A percentile compares a stretch with the other conserved stretches of the same genome.
Evolutionary conservation across 2,797 vertebrate species (phyloP).

Genomic region (Sparidentex hasta): DNA sequence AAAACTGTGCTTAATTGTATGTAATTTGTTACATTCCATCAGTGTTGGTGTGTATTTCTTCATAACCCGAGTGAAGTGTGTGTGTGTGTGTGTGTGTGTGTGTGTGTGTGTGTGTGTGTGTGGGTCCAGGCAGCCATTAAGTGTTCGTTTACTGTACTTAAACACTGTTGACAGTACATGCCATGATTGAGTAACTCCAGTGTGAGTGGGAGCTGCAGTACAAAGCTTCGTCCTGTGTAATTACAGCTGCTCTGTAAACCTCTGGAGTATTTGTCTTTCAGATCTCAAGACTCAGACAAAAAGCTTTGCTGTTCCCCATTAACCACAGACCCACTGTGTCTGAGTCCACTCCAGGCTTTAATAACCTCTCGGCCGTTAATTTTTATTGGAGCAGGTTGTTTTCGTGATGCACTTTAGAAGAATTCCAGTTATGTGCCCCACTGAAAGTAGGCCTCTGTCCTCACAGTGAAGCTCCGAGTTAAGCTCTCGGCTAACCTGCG

Average conservation of each 20-base stretch:
- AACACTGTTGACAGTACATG: slow-evolving; percentile 39
- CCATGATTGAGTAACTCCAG: slow-evolving; percentile 9
- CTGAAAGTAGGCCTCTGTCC: not conserved
- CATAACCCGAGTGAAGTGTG: not conserved
- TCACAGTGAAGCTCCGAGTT: not conserved
- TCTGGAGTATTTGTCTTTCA: slow-evolving; percentile 53
- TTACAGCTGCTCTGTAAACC: slow-evolving; percentile 49
- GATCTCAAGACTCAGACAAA: slow-evolving; percentile 30
- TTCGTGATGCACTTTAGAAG: not conserved
- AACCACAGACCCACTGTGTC: slow-evolving; percentile 2
- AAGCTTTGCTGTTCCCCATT: slow-evolving; percentile 30
- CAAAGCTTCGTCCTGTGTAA: slow-evolving; percentile 39
- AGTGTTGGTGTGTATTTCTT: not conserved
- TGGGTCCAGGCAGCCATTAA: slow-evolving; percentile 21
- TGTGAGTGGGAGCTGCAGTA: slow-evolving; percentile 28
- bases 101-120: not conserved
- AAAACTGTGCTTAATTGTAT: too few species aligned
- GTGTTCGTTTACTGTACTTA: slow-evolving; percentile 32
- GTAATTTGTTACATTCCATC: not conserved
- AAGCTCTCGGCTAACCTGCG: not conserved
- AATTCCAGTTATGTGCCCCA: slow-evolving; percentile 27
- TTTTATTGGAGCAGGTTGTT: slow-evolving; percentile 18
- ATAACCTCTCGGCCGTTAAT: not conserved
- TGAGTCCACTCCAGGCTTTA: not conserved
- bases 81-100: not conserved